Percentiles rank a stretch among this genome's conserved stretches.
phyloP scores from a whole-genome alignment of 2,113 vertebrate species.

The Cromileptes altivelis region DNA sequence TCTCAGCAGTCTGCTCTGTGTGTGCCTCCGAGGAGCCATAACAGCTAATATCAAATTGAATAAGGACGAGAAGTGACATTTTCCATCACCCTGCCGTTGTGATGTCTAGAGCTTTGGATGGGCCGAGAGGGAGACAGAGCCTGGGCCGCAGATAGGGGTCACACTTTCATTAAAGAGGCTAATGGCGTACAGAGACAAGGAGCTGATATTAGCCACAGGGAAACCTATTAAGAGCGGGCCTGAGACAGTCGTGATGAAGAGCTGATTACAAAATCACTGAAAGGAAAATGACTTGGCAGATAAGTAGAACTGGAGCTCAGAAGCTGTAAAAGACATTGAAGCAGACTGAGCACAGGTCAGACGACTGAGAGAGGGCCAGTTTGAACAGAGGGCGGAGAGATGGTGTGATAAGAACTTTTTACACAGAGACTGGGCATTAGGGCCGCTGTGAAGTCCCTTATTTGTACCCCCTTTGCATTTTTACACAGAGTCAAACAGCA shows the following conservation, averaged over 20 bases:
- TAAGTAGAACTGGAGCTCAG: slow-evolving; percentile 37
- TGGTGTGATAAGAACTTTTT: background rate
- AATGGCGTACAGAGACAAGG: slow-evolving; percentile 64
- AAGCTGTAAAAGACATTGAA: slow-evolving; percentile 37
- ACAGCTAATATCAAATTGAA: slow-evolving; percentile 45
- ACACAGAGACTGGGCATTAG: no score
- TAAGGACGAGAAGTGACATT: slow-evolving; percentile 62
- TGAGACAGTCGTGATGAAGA: slow-evolving; percentile 60
- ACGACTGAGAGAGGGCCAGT: background rate
- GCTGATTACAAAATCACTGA: slow-evolving; percentile 73
- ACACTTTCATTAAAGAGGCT: slow-evolving; percentile 72
- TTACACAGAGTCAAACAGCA: no score
- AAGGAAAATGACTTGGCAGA: slow-evolving; percentile 67
- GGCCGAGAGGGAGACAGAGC: slow-evolving; percentile 43
- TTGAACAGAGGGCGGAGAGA: background rate
- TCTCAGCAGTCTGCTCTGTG: background rate
- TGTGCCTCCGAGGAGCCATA: slow-evolving; percentile 38
- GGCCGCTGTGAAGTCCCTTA: no score
- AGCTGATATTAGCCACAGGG: slow-evolving; percentile 68
- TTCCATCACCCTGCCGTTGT: slow-evolving; percentile 49
- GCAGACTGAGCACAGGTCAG: slow-evolving; percentile 12
- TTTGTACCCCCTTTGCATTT: no score
- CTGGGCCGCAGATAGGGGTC: slow-evolving; percentile 55
- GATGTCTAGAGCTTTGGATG: slow-evolving; percentile 40
- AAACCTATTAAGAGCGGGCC: slow-evolving; percentile 61